These are phyloP conservation scores for Macaria notata DNA, from an alignment of 2,888 invertebrate genomes.

Conservation along the genomic window DNA sequence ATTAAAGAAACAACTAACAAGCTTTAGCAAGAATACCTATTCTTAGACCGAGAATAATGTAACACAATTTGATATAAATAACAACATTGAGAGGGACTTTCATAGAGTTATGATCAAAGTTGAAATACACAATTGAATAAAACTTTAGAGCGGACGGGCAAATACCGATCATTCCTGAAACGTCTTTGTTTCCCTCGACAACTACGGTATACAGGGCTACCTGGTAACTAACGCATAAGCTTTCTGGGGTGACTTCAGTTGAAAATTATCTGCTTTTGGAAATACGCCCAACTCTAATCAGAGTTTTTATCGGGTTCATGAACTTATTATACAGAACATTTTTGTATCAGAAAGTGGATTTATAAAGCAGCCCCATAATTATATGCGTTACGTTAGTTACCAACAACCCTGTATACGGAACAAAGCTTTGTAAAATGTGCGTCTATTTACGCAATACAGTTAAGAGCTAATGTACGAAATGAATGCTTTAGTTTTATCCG, in stretches of 20 bases:
- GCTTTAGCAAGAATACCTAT: neutral
- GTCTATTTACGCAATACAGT: slow-evolving; percentile 5
- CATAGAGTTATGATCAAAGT: slow-evolving; percentile 3
- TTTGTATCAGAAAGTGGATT: too few species aligned
- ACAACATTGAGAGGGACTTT: slow-evolving; percentile 1
- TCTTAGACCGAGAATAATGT: neutral
- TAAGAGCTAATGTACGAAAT: neutral
- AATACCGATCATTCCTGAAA: slow-evolving; percentile 7
- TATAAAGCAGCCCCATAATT: too few species aligned
- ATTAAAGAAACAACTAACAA: neutral
- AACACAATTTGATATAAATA: neutral
- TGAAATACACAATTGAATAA: neutral
- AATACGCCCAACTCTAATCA: too few species aligned
- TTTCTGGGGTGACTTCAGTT: too few species aligned
- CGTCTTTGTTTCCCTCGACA: slow-evolving; percentile 1
- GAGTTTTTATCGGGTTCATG: too few species aligned
- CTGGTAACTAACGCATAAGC: too few species aligned
- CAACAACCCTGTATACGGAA: neutral
- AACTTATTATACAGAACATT: too few species aligned
- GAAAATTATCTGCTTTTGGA: too few species aligned
- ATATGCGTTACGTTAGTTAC: too few species aligned
- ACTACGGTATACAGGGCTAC: neutral
- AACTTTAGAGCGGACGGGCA: neutral
- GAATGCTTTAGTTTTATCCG: slow-evolving; percentile 24
- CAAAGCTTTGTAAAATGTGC: slow-evolving; percentile 4